Base-by-base conservation (phyloP, 2,113 vertebrate genomes). In the Rostratula benghalensis region DNA sequence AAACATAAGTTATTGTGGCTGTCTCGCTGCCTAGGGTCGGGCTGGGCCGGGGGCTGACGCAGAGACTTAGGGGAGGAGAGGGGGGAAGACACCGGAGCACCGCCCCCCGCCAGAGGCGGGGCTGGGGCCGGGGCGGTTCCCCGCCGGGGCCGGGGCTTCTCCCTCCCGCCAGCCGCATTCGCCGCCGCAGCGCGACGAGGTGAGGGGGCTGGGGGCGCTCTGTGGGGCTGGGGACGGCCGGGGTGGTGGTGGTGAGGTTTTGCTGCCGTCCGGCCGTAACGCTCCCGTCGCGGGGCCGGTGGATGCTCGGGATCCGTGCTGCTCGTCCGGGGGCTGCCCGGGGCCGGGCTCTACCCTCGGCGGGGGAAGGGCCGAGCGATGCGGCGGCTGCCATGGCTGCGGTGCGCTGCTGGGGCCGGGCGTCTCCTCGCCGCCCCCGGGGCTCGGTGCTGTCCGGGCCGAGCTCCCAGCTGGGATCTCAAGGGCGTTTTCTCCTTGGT, bases 91-190 rank as follows among this genome's bases (percentile, higher is more conserved):
- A 17, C 51, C 13, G 71, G 33, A 70, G 70, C 33, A 3, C 63
- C 59, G 45, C 23, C 30, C 24, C 24, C 68, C 87, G 59, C 15
- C 76, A 89, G 97, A 84, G 87, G 76, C 90, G 97, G 87, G 87
- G 92, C 94, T 85, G 90, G 81, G 96, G 92, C 94, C 87, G 90
- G 81, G 96, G 48, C 37, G 81, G 30, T 33, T 56, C 95, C 97
- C 95, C 92, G 93, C 74, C 90, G 97, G 87, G 87, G 93, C 94
- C 85, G 90, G 81, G 96, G 35, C 37, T 68, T 18, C 39, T 57
- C 95, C 97, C 31, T 16, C 56, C 95, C 92, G 92, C 6, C 64
- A 30, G 50, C 86, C 68, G 77, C 68, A 74, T 30, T 80, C 85
- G 77, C 73, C 75, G 67, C 56, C 35, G 41, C 28, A 30, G 65